A percentile compares a stretch with the other conserved stretches of the same genome.
phyloP scores from a whole-genome alignment of 2,888 invertebrate genomes.

The Crossocerus cetratus region DNA sequence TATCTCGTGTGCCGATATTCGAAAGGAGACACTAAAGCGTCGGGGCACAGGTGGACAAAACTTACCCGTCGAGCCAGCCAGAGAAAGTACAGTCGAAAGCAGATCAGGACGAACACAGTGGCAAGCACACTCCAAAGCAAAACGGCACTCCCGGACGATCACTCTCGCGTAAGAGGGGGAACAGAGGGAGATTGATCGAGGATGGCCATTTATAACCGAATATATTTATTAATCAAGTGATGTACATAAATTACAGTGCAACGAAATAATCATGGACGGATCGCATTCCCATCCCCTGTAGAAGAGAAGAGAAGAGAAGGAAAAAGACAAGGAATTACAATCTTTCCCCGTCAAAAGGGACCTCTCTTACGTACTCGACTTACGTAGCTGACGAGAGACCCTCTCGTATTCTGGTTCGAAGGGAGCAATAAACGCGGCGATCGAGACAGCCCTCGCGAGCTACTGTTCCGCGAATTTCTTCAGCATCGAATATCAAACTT shows the following conservation, averaged over 20 bases:
- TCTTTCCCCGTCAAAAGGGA: too few species aligned
- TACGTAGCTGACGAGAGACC: too few species aligned
- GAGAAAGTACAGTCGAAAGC: conserved; percentile 24
- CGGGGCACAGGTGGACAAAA: conserved; percentile 2
- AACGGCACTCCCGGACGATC: conserved; percentile 6
- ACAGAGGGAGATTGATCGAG: conserved; percentile 9
- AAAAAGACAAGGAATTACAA: too few species aligned
- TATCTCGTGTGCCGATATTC: background rate
- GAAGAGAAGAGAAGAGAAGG: too few species aligned
- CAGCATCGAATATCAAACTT: too few species aligned
- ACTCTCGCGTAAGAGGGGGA: background rate
- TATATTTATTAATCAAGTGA: conserved; percentile 70
- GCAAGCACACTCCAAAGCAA: conserved; percentile 49
- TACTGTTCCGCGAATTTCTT: too few species aligned
- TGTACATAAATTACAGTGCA: conserved; percentile 73
- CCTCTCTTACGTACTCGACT: too few species aligned
- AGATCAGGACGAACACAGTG: conserved; percentile 40
- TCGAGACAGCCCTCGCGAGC: too few species aligned
- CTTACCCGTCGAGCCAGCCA: conserved; percentile 45
- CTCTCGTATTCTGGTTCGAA: too few species aligned
- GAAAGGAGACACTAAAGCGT: too few species aligned
- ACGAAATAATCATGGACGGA: conserved; percentile 67
- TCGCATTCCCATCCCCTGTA: conserved; percentile 52
- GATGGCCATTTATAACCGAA: conserved; percentile 55
- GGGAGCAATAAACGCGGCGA: too few species aligned